Evolutionary conservation across 2,797 vertebrate species (phyloP), one percentile per base, ranked within the genome.

Genomic region (Dallia pectoralis): DNA sequence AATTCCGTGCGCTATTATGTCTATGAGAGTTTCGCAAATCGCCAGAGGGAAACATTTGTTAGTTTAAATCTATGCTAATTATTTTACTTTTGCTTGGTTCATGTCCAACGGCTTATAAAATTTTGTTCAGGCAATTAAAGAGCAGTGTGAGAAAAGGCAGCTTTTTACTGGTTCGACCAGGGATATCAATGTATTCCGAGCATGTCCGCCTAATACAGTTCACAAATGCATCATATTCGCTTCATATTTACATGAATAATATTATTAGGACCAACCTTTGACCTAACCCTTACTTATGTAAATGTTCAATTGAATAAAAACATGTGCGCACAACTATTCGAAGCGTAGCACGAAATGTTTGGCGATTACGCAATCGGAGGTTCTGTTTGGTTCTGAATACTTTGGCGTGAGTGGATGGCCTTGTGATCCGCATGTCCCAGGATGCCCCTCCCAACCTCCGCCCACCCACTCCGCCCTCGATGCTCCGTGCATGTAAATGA

Each of bases 41-140:
- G 86, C 90, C 89, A 76, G 83, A 36, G 88, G 90, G 85, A 44
- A 76, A 73, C 69, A 15, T 79, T 89, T 89, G 85, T 90, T 91
- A 84, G 89, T 90, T 81, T 86, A 89, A 90, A 88, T 89, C 87
- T 87, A 83, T 83, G 83, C 88, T 92, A 92, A 92, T 90, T 90
- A 87, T 90, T 65, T 56, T 80, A 85, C 81, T 87, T 81, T 88
- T 86, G 84, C 87, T 90, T 67, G 74, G 79, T 85, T 89, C 73
- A 77, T 85, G 84, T 91, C 89, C 89, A 87, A 81, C 87, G 83
- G 84, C 87, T 89, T 88, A 84, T 87, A 87, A 88, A 86, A 86
- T 82, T 80, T 82, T 84, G 75, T 87, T 84, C 74, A 80, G 75
- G 81, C 79, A 85, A 81, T 89, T 84, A 84, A 80, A 77, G 75